Evolutionary conservation across 2,113 vertebrate genomes (phyloP).

Genomic region (Ondatra zibethicus): DNA sequence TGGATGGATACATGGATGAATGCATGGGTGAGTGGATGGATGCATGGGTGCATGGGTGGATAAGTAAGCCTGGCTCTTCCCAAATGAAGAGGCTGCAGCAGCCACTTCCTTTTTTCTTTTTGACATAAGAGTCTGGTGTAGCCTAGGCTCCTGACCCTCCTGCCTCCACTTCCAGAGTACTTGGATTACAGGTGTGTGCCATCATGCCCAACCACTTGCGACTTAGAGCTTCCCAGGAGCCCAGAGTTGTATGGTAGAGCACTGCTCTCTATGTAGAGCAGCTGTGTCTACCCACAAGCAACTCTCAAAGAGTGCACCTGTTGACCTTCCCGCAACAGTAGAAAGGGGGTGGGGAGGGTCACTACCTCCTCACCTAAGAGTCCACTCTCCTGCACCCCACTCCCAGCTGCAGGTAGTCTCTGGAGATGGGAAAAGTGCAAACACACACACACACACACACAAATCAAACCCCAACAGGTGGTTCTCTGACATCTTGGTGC

Average conservation of each 20-base stretch:
- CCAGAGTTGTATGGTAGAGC: not conserved
- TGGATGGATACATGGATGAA: not conserved
- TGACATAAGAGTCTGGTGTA: not conserved
- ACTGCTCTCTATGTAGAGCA: not conserved
- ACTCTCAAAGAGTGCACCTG: not conserved
- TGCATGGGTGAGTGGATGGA: not conserved
- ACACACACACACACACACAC: not conserved
- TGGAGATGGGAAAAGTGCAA: not conserved
- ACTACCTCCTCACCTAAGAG: not conserved
- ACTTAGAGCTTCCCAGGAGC: not conserved
- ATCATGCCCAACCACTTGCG: not conserved
- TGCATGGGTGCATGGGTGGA: not conserved
- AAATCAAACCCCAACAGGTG: conserved; percentile 9
- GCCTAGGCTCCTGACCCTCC: not conserved
- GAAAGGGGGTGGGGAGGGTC: not conserved
- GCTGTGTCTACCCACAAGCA: not conserved
- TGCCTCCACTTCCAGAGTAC: not conserved
- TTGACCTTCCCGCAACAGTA: not conserved
- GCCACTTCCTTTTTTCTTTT: not conserved
- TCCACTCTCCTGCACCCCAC: not conserved
- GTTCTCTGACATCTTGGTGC: not conserved
- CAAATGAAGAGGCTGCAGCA: not conserved
- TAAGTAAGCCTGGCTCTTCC: not conserved
- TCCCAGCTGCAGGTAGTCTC: not conserved
- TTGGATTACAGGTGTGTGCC: not conserved